Percentiles rank a stretch among this genome's conserved stretches.
These are phyloP conservation scores for Ctenoplectra terminalis DNA, from an alignment of 1,140 invertebrate species.

Conservation along the genomic window DNA sequence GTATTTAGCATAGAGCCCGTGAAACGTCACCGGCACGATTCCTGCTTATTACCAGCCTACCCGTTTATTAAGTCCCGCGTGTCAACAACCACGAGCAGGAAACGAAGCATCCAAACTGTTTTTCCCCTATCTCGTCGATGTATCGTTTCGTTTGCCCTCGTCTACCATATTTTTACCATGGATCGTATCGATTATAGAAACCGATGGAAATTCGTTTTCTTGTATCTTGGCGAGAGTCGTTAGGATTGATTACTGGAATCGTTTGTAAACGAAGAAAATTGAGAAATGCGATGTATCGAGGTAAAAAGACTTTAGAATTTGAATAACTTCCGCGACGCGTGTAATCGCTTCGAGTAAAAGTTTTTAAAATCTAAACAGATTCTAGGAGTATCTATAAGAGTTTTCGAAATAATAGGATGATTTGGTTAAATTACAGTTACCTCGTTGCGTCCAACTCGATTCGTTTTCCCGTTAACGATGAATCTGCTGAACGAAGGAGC, in stretches of 20 bases:
- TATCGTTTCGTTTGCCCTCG: neutral
- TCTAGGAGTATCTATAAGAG: neutral
- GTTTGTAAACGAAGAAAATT: neutral
- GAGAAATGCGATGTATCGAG: neutral
- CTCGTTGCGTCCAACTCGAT: neutral
- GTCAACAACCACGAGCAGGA: neutral
- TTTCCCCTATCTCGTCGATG: neutral
- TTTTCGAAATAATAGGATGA: neutral
- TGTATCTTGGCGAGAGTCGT: no score
- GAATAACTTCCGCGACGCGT: neutral
- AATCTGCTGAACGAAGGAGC: constrained; percentile 31
- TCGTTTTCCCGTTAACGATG: neutral
- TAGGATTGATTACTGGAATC: neutral
- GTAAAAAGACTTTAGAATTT: neutral
- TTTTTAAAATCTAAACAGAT: no score
- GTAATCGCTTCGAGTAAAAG: constrained; percentile 1
- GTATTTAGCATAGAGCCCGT: constrained; percentile 44
- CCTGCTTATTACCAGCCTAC: constrained; percentile 32
- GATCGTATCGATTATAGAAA: neutral
- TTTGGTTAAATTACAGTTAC: neutral
- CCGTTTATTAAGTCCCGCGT: constrained; percentile 30
- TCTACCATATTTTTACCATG: neutral
- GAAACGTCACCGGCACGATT: constrained; percentile 27
- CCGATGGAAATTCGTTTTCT: neutral
- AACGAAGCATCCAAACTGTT: constrained; percentile 18